Evolutionary conservation across 2,797 vertebrate genomes (phyloP), one percentile per base, ranked within the genome.

Genomic region (Amphiprion clarkii): DNA sequence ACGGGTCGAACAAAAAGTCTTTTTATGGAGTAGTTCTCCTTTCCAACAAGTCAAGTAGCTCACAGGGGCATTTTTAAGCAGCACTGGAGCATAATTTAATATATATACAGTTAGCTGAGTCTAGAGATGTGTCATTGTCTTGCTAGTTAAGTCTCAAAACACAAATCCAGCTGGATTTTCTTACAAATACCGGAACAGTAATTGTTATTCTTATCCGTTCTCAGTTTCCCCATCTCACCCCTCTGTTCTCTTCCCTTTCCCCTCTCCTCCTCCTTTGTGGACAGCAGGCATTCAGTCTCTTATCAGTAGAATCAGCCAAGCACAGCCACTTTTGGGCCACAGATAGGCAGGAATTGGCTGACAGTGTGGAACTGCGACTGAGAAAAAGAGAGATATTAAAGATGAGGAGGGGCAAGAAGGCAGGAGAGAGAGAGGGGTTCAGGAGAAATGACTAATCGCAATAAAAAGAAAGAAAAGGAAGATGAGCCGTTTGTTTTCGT

Each of bases 291-390:
- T 88, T 90, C 87, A 86, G 70, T 76, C 72, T 87, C 81, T 89
- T 90, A 93, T 93, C 90, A 85, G 87, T 57, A 31, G 81, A 90
- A 93, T 93, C 92, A 90, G 90, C 87, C 82, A 78, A 92, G 90
- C 87, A 87, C 84, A 92, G 90, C 83, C 87, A 88, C 86, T 92
- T 91, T 88, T 77, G 78, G 79, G 76, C 84, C 5, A 53, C 82
- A 85, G 91, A 89, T 85, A 86, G 89, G 82, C 86, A 82, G 86
- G 76, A 90, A 88, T 86, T 83, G 86, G 87, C 90, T 93, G 90
- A 91, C 89, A 64, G 72, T 71, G 88, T 87, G 78, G 84, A 90
- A 89, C 56, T 39, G 52, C 76, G 59, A 76, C 74, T 56, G 84
- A 81, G 82, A 81, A 39, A 81, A 62, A 71, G 72, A 68, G 58